A percentile compares a stretch with the other conserved stretches of the same genome.
Evolutionary conservation across 2,797 vertebrate genomes (phyloP).

Genomic region (Eulemur coronatus): DNA sequence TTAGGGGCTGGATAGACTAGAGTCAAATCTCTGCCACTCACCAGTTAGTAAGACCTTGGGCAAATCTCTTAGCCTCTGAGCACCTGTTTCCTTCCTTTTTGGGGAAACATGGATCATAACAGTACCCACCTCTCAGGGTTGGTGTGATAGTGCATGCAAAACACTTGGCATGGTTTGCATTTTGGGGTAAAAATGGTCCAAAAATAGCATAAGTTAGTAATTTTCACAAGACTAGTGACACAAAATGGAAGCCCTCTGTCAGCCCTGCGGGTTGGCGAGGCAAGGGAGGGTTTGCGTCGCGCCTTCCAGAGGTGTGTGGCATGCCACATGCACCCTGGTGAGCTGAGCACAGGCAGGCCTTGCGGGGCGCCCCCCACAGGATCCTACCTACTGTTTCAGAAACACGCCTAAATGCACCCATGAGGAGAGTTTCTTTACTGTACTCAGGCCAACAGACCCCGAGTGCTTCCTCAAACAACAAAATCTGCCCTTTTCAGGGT

Average conservation of each 20-base stretch:
- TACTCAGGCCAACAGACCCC: accelerated
- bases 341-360: not conserved
- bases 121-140: accelerated
- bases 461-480: not conserved
- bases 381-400: not conserved
- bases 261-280: accelerated
- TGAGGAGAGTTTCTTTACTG: too few relatives aligned
- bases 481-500: not conserved
- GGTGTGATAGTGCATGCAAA: accelerated
- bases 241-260: not conserved
- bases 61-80: too few relatives aligned
- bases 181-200: not conserved
- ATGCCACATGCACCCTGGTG: not conserved
- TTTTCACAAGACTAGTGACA: not conserved
- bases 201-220: not conserved
- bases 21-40: not conserved
- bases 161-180: not conserved
- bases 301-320: not conserved
- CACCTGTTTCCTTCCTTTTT: not conserved
- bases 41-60: not conserved
- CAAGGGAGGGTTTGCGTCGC: accelerated
- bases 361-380: too few relatives aligned
- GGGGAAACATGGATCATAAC: not conserved
- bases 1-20: not conserved
- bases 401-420: accelerated